Evolutionary conservation across 2,797 vertebrate species (phyloP).

Genomic region (Glossophaga mutica): DNA sequence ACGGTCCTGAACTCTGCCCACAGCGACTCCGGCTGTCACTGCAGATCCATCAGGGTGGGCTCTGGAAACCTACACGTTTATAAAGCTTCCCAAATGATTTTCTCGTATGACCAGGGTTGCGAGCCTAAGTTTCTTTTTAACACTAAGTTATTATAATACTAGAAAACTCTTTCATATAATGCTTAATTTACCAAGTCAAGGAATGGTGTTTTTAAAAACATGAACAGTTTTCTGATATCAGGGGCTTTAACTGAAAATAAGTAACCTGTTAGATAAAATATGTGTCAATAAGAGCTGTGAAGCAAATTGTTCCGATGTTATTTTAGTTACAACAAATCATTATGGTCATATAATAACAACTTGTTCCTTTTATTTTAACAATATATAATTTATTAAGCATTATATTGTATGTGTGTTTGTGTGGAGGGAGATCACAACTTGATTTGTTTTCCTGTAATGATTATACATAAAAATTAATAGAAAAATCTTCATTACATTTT

Average conservation of each 20-base stretch:
- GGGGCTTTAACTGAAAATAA: background rate
- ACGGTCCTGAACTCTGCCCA: background rate
- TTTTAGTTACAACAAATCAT: background rate
- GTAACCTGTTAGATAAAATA: background rate
- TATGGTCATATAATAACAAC: background rate
- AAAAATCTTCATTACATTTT: background rate
- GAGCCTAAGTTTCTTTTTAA: background rate
- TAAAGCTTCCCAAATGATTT: background rate
- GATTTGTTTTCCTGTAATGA: background rate
- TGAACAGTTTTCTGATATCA: background rate
- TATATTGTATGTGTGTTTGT: background rate
- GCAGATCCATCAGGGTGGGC: background rate
- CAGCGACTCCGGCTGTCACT: background rate
- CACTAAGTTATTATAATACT: background rate
- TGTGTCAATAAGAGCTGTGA: background rate
- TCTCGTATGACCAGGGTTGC: background rate
- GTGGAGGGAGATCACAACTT: background rate
- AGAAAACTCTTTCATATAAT: background rate
- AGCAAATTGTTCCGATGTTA: background rate
- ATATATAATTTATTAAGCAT: background rate
- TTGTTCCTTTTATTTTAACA: constrained; percentile 30
- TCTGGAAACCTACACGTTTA: background rate
- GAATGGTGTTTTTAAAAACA: background rate
- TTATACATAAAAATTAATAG: background rate
- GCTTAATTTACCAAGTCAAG: background rate